Evolutionary conservation across 1,140 invertebrate genomes (phyloP).

Genomic region (Nephila pilipes): DNA sequence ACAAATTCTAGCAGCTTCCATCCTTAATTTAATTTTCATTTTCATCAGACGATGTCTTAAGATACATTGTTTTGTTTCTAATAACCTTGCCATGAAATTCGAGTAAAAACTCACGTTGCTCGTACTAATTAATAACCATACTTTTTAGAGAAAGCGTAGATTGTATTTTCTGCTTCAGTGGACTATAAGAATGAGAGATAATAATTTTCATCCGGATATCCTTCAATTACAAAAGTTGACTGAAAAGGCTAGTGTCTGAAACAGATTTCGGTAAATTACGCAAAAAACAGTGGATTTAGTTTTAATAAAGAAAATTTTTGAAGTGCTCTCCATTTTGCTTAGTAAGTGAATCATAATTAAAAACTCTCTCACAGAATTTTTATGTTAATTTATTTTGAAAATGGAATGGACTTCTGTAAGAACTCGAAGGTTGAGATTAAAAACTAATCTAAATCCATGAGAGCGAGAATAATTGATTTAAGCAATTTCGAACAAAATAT

Average conservation of each 20-base stretch:
- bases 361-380: not conserved
- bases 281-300: not conserved
- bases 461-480: no score
- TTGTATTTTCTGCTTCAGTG: slow-evolving; percentile 10
- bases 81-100: not conserved
- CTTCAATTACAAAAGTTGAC: not conserved
- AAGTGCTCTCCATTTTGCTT: not conserved
- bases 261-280: not conserved
- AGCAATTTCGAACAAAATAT: no score
- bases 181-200: not conserved
- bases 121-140: not conserved
- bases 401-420: no score
- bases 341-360: not conserved
- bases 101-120: not conserved
- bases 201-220: not conserved
- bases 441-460: no score
- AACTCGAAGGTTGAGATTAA: no score
- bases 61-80: not conserved
- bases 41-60: not conserved
- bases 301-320: not conserved
- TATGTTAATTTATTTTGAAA: no score
- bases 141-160: not conserved
- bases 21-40: slow-evolving; percentile 5
- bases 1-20: not conserved
- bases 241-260: not conserved